Base-by-base conservation (phyloP, 2,113 vertebrate genomes). In the Eretmochelys imbricata region DNA sequence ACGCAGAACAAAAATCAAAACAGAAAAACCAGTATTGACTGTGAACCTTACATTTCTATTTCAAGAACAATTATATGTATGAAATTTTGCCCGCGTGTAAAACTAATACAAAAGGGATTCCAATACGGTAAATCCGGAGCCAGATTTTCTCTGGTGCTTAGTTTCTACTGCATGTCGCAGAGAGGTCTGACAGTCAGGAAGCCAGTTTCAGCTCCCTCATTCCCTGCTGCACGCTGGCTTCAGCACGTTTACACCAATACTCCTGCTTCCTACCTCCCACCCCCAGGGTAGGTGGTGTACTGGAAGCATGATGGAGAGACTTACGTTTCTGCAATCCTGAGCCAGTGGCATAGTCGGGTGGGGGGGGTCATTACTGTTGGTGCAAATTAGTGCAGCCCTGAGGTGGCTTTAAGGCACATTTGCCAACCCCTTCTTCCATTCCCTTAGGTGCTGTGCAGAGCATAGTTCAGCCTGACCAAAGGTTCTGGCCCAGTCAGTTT, bases 151-250 rank as follows among this genome's bases (percentile, higher is more conserved):
- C 59, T 0, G 88, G 95, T 87, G 95, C 96, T 96, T 96, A 91
- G 79, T 42, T 76, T 78, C 42, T 42, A 78, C 42, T 78, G 22
- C 27, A 11, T 4, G 10, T 27, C 27, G 75, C 75, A 38, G 38
- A 94, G 96, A 97, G 95, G 89, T 90, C 83, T 93, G 94, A 83
- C 95, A 95, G 96, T 95, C 97, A 97, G 83, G 80, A 96, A 97
- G 96, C 95, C 95, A 79, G 57, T 96, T 95, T 93, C 90, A 96
- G 92, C 76, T 95, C 80, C 84, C 88, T 93, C 86, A 62, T 97
- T 93, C 93, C 96, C 54, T 90, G 86, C 91, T 91, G 91, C 93
- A 95, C 24, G 88, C 95, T 95, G 94, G 91, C 95, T 97, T 95
- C 87, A 88, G 88, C 59, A 76, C 79, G 92, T 95, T 93, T 94